These are phyloP conservation scores for Archips crataeganus DNA, from an alignment of 2,888 invertebrate genomes.

Conservation along the genomic window DNA sequence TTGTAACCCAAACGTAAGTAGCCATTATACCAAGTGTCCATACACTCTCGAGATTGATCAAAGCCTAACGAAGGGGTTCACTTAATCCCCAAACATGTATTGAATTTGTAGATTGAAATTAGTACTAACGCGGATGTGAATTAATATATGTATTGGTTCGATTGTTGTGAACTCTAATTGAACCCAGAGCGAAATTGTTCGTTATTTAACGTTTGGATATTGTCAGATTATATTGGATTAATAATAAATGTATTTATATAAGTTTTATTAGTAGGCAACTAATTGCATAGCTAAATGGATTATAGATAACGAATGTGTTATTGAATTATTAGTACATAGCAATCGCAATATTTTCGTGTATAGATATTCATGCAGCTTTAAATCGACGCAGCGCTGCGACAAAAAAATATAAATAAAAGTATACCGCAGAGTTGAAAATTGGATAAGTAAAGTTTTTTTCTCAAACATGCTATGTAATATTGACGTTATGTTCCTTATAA, in stretches of 20 bases:
- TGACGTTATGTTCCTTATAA: too few relatives aligned
- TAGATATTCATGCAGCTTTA: background rate
- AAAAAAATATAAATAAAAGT: background rate
- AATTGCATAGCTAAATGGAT: conserved; percentile 37
- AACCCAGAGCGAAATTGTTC: conserved; percentile 20
- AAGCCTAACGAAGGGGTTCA: conserved; percentile 26
- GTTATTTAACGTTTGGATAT: conserved; percentile 40
- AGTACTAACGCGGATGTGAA: conserved; percentile 51
- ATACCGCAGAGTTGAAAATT: background rate
- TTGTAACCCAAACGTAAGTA: background rate
- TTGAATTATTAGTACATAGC: conserved; percentile 12
- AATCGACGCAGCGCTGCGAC: background rate
- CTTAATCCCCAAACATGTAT: conserved; percentile 47
- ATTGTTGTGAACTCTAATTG: conserved; percentile 44
- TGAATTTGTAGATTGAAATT: conserved; percentile 54
- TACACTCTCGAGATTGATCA: conserved; percentile 38
- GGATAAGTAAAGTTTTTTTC: too few relatives aligned
- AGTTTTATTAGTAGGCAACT: conserved; percentile 24
- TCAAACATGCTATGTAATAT: too few relatives aligned
- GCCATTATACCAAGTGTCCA: conserved; percentile 32
- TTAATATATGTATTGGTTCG: conserved; percentile 42
- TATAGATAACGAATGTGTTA: conserved; percentile 3
- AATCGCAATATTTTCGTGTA: background rate
- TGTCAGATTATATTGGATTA: conserved; percentile 39
- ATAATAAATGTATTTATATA: conserved; percentile 30